Evolutionary conservation across 2,888 invertebrate genomes (phyloP), one percentile per base, ranked within the genome.

Genomic region (Craniophora ligustri): DNA sequence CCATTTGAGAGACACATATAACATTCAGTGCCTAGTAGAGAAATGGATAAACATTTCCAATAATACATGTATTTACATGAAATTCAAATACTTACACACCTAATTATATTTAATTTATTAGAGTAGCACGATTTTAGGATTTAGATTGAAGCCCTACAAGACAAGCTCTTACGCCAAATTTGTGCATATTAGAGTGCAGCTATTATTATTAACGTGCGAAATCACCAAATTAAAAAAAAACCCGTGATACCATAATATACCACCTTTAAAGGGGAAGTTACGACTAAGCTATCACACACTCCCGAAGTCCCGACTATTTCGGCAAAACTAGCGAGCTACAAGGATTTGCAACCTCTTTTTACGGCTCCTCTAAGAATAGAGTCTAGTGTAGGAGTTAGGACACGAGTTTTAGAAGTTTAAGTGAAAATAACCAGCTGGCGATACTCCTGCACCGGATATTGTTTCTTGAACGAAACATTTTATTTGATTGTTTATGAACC

Each of bases 271-370:
- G 78, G 58, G 76, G 79, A 89, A 89, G 82, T 90, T 89, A 85
- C 84, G 67, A 69, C 85, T 83, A 85, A 89, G 85, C 87, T 86
- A 87, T 89, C 87, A 82, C 85, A 86, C 77, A 81, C 82, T 85
- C 35, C 81, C 84, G 78, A 85, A 81, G 82, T 85, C 35, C 81
- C 84, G 78, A 85, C 87, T 89, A 87, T 87, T 88, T 83, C 75
- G 82, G 84, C 81, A 81, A 87, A 85, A 85, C 84, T 80, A 80
- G 75, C 61, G 78, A 79, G 78, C 78, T 84, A 77, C 80, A 76
- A 82, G 87, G 87, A 88, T 89, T 87, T 88, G 83, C 84, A 81
- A 85, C 79, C 82, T 85, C 86, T 88, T 89, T 87, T 89, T 89
- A 87, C 82, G 73, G 61, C 67, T 69, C 73, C 69, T 75, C 81